phyloP scores from a whole-genome alignment of 1,140 invertebrate species.

The Drosophila micromelanica region DNA sequence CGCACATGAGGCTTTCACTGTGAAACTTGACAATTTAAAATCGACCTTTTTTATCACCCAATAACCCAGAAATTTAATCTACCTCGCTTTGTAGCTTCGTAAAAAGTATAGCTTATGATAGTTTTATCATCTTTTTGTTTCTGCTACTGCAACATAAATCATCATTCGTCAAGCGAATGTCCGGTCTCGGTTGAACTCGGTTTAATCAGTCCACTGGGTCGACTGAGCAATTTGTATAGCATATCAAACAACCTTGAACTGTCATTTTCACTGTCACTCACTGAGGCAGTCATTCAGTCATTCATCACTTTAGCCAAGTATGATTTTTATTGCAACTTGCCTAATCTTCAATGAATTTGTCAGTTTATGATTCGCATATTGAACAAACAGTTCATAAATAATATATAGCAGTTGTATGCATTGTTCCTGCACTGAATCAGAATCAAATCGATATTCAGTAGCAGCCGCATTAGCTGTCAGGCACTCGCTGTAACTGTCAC shows the following conservation, averaged over 20 bases:
- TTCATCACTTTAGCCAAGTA: constrained; percentile 15
- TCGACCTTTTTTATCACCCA: constrained; percentile 61
- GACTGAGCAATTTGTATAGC: constrained; percentile 31
- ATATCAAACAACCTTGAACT: constrained; percentile 23
- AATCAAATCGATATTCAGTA: constrained; percentile 57
- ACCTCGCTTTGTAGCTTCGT: constrained; percentile 35
- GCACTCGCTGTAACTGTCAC: neutral
- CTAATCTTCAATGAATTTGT: constrained; percentile 30
- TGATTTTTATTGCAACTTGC: constrained; percentile 37
- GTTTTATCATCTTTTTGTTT: neutral
- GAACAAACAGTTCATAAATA: constrained; percentile 40
- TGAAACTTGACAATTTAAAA: constrained; percentile 40
- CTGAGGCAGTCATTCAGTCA: constrained; percentile 1
- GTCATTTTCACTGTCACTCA: constrained; percentile 7
- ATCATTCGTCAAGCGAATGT: constrained; percentile 49
- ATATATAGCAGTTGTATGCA: constrained; percentile 18
- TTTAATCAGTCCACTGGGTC: constrained; percentile 39
- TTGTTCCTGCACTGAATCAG: constrained; percentile 31
- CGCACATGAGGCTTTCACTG: constrained; percentile 34
- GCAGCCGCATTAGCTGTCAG: constrained; percentile 44
- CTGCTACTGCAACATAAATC: constrained; percentile 57
- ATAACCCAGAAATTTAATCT: constrained; percentile 37
- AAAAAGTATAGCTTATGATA: constrained; percentile 38
- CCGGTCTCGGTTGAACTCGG: constrained; percentile 15
- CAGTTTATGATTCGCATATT: constrained; percentile 6